Percentiles rank a stretch among this genome's conserved stretches.
Evolutionary conservation across 2,797 vertebrate genomes (phyloP).

Genomic region (Neomorphus geoffroyi): DNA sequence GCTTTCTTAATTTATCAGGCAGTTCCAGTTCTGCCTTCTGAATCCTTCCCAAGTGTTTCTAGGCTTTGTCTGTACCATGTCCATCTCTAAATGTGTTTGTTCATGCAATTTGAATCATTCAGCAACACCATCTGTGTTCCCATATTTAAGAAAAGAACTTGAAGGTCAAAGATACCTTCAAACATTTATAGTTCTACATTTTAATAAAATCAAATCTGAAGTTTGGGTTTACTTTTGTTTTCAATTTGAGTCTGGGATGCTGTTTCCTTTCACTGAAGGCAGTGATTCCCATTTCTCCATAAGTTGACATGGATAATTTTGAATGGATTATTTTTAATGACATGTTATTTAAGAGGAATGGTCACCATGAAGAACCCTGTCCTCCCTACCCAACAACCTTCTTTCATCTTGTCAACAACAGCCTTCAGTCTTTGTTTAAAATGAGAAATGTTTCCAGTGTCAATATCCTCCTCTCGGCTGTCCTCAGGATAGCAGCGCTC

Average conservation of each 20-base stretch:
- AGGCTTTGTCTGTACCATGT: neutral
- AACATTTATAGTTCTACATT: neutral
- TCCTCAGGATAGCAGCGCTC: neutral
- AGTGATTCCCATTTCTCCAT: neutral
- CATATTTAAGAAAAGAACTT: neutral
- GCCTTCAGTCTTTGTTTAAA: neutral
- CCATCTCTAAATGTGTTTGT: neutral
- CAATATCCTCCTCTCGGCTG: neutral
- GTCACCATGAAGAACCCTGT: neutral
- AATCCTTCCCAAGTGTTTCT: neutral
- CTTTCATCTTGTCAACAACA: neutral
- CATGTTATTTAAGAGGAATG: neutral
- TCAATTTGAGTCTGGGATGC: neutral
- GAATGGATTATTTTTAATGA: too few relatives aligned
- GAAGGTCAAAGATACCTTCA: conserved; percentile 18
- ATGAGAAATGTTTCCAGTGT: neutral
- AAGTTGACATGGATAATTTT: neutral
- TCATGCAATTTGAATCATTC: conserved; percentile 5
- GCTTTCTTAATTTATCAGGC: neutral
- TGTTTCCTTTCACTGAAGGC: neutral
- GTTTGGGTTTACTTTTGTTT: neutral
- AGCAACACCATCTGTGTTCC: neutral
- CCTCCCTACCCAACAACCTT: neutral
- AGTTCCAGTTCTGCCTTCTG: neutral
- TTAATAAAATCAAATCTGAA: neutral